Conservation (phyloP, 2,888 invertebrate genomes). For the Lycophotia porphyrea region DNA sequence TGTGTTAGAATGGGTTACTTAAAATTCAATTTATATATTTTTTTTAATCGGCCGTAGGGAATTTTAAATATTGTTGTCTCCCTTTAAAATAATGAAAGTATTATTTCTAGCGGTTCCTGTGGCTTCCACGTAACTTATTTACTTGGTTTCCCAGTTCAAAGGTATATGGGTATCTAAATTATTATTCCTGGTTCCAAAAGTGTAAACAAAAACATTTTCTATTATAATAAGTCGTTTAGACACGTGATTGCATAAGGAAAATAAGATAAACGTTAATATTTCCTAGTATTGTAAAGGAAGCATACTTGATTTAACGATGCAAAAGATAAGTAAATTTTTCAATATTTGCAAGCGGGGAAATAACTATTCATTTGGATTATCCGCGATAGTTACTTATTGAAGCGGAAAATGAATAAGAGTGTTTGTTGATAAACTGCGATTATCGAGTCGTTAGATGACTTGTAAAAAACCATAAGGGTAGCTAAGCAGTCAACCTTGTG, state of each 20-base stretch:
- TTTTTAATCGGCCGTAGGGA: not conserved
- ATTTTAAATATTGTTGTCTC: not conserved
- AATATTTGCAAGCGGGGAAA: slow-evolving; percentile 8
- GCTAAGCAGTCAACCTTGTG: not conserved
- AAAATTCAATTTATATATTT: not conserved
- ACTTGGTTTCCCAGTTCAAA: too few species aligned
- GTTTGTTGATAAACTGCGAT: not conserved
- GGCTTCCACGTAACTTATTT: too few species aligned
- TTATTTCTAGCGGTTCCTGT: too few species aligned
- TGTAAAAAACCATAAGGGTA: not conserved
- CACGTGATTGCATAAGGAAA: not conserved
- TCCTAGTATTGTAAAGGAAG: not conserved
- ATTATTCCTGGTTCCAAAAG: too few species aligned
- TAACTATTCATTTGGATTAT: not conserved
- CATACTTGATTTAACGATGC: slow-evolving; percentile 1
- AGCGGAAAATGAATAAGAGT: slow-evolving; percentile 9
- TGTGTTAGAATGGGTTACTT: not conserved
- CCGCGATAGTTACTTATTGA: not conserved
- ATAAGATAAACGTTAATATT: not conserved
- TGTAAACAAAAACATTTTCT: not conserved
- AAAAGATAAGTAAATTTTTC: not conserved
- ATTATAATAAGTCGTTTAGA: not conserved
- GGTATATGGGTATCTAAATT: too few species aligned
- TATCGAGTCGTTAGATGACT: slow-evolving; percentile 12
- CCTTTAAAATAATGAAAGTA: not conserved